These are phyloP conservation scores for Montipora capitata DNA, from an alignment of 92 coral and sea anemone genomes.

Conservation along the genomic window DNA sequence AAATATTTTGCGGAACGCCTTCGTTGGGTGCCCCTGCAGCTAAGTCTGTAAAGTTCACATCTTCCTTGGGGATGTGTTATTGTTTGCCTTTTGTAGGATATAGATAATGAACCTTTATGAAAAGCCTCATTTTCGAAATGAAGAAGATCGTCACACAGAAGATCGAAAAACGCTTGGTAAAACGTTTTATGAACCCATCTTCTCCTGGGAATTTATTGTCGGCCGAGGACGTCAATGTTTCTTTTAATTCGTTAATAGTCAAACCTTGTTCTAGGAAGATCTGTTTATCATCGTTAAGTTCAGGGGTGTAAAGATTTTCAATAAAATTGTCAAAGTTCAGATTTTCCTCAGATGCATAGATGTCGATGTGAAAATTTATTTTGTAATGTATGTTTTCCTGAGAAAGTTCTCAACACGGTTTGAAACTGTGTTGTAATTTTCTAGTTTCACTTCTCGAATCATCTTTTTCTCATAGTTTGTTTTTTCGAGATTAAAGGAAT, in stretches of 20 bases:
- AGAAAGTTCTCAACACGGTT: background rate
- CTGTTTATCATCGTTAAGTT: background rate
- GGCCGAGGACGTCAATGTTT: background rate
- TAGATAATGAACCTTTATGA: no score
- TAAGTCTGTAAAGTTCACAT: no score
- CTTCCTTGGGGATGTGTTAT: no score
- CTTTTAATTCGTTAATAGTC: slow-evolving; percentile 3
- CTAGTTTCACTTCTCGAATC: no score
- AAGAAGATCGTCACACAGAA: background rate
- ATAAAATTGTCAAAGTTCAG: background rate
- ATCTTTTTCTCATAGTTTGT: background rate
- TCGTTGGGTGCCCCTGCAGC: no score
- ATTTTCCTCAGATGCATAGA: background rate
- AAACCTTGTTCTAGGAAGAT: background rate
- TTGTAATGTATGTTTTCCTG: no score
- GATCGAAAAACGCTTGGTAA: background rate
- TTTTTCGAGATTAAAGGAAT: background rate
- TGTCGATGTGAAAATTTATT: background rate
- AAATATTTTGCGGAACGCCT: no score
- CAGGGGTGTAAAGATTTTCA: background rate
- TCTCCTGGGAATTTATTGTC: background rate
- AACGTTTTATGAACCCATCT: background rate
- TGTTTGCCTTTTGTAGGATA: no score
- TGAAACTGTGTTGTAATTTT: no score
- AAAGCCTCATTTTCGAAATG: background rate